These are phyloP conservation scores for Genyomyrus donnyi DNA, from an alignment of 2,113 vertebrate species.

Conservation along the genomic window DNA sequence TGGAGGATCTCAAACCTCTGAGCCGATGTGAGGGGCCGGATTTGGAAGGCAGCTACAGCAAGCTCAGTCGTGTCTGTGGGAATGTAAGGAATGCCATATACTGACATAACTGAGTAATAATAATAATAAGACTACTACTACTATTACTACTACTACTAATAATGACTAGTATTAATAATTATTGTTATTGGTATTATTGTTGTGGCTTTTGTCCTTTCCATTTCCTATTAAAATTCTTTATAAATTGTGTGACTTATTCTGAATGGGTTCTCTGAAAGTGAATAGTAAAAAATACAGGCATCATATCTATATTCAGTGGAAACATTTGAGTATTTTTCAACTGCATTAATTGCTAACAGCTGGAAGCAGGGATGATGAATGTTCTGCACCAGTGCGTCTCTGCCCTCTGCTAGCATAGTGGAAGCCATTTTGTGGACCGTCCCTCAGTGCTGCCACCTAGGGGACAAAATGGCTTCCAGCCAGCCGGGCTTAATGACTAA, in stretches of 20 bases:
- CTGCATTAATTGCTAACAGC: neutral
- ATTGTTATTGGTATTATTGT: neutral
- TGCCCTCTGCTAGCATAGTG: neutral
- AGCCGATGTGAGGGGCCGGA: neutral
- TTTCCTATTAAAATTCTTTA: neutral
- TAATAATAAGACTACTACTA: neutral
- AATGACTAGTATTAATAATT: neutral
- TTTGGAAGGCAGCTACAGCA: neutral
- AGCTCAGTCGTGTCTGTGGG: neutral
- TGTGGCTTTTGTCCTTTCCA: neutral
- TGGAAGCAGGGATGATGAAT: conserved; percentile 23
- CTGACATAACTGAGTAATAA: neutral
- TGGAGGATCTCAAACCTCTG: neutral
- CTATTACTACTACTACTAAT: neutral
- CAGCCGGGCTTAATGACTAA: neutral
- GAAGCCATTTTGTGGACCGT: conserved; percentile 24
- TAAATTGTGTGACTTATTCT: neutral
- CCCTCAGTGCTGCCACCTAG: conserved; percentile 6
- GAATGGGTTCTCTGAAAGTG: neutral
- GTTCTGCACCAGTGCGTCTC: conserved; percentile 12
- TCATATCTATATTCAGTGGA: conserved; percentile 12
- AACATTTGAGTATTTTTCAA: conserved; percentile 25
- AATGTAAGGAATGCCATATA: neutral
- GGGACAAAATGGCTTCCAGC: conserved; percentile 26
- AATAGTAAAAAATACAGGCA: neutral